phyloP scores from a whole-genome alignment of 1,140 invertebrate genomes.

The Brachionus angularis region DNA sequence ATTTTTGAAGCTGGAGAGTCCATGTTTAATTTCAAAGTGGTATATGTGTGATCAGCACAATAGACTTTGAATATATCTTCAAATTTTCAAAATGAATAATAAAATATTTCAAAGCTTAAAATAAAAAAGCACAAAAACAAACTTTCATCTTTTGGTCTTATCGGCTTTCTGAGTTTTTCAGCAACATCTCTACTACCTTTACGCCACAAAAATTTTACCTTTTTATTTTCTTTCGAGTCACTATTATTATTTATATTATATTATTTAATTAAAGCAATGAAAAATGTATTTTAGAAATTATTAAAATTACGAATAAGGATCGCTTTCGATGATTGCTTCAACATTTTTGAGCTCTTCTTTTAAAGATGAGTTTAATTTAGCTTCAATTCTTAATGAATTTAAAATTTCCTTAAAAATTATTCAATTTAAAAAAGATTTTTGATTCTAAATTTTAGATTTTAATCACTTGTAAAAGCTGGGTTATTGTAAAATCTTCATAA shows the following conservation, averaged over 20 bases:
- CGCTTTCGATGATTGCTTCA: conserved; percentile 49
- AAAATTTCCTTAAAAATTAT: conserved; percentile 64
- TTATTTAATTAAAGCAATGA: conserved; percentile 2
- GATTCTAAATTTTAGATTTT: too few relatives aligned
- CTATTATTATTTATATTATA: neutral
- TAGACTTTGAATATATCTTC: conserved; percentile 77
- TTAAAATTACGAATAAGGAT: conserved; percentile 18
- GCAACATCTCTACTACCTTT: conserved; percentile 45
- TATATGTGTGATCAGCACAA: conserved; percentile 79
- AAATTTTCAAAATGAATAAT: conserved; percentile 48
- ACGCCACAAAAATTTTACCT: conserved; percentile 44
- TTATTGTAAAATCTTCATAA: conserved; percentile 67
- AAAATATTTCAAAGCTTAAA: conserved; percentile 44
- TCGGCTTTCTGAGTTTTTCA: conserved; percentile 41
- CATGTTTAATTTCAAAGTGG: conserved; percentile 70
- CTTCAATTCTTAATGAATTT: conserved; percentile 65
- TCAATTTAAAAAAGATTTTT: conserved; percentile 40
- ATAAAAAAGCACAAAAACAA: conserved; percentile 42
- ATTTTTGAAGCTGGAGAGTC: conserved; percentile 70
- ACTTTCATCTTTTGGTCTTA: conserved; percentile 43
- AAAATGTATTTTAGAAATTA: neutral
- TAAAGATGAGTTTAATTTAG: conserved; percentile 49
- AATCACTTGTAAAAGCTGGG: conserved; percentile 37
- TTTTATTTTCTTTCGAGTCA: conserved; percentile 27
- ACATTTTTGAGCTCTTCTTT: conserved; percentile 54